These are phyloP conservation scores for Colius striatus DNA, from an alignment of 2,113 vertebrate species.

Conservation along the genomic window DNA sequence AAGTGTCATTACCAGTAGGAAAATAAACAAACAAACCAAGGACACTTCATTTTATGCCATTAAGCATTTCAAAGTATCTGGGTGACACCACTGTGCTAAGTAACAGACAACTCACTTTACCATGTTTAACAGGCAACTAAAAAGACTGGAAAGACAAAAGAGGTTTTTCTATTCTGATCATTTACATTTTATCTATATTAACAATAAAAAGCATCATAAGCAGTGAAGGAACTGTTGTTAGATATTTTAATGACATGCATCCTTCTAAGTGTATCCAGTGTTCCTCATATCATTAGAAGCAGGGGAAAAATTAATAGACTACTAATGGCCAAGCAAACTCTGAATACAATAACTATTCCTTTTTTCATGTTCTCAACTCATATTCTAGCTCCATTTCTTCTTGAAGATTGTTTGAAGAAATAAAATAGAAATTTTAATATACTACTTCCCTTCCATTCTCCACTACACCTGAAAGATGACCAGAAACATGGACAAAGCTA, in stretches of 20 bases:
- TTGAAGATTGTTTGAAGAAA: neutral
- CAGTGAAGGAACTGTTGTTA: constrained; percentile 1
- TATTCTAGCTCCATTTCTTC: neutral
- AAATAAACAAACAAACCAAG: constrained; percentile 40
- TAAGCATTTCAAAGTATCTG: neutral
- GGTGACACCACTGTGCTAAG: neutral
- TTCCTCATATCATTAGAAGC: neutral
- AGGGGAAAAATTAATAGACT: constrained; percentile 22
- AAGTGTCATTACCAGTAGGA: neutral
- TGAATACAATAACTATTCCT: neutral
- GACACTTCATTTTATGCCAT: neutral
- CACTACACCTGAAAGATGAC: neutral
- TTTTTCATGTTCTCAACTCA: neutral
- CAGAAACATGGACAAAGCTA: neutral
- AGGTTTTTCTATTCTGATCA: constrained; percentile 45
- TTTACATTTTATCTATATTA: constrained; percentile 54
- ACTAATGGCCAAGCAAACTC: constrained; percentile 15
- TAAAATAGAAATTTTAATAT: neutral
- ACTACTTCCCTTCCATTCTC: neutral
- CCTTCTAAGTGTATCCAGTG: constrained; percentile 29
- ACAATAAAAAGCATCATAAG: constrained; percentile 42
- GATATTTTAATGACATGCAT: constrained; percentile 28
- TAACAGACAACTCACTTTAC: neutral
- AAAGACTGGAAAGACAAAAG: constrained; percentile 41
- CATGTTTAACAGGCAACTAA: constrained; percentile 33